These are phyloP conservation scores for Philhelius pedissequus DNA, from an alignment of 2,888 invertebrate species.

Conservation along the genomic window DNA sequence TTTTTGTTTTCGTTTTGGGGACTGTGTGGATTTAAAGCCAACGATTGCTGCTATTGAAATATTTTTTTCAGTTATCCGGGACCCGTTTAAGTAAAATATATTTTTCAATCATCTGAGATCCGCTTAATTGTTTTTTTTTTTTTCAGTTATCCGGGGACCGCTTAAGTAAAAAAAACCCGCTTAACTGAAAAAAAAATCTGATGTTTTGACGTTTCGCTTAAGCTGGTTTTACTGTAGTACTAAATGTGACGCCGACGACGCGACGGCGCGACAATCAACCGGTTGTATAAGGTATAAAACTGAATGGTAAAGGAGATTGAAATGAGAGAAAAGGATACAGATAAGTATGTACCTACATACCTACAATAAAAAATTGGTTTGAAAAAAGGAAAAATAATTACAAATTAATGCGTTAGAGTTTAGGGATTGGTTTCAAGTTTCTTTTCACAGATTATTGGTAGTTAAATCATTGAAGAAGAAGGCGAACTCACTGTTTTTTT, in stretches of 20 bases:
- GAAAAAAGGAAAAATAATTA: background rate
- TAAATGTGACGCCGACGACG: constrained; percentile 16
- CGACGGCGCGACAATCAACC: constrained; percentile 52
- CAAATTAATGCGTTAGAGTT: constrained; percentile 52
- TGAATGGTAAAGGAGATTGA: constrained; percentile 12
- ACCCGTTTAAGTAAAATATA: too few species aligned
- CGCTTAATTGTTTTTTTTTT: too few species aligned
- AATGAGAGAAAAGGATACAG: constrained; percentile 22
- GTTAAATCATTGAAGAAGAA: constrained; percentile 22
- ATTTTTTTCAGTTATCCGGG: too few species aligned
- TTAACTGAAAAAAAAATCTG: too few species aligned
- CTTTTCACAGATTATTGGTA: background rate
- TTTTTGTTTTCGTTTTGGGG: too few species aligned
- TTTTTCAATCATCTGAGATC: too few species aligned
- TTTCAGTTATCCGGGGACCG: too few species aligned
- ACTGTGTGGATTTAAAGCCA: too few species aligned
- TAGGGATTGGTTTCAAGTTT: constrained; percentile 58
- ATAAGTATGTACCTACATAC: background rate
- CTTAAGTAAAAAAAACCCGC: too few species aligned
- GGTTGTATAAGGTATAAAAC: constrained; percentile 20
- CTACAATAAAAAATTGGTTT: constrained; percentile 5
- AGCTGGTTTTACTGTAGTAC: too few species aligned
- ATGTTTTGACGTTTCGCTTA: too few species aligned
- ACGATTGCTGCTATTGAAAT: too few species aligned
- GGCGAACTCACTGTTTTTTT: constrained; percentile 10